Evolutionary conservation across 92 coral and sea anemone genomes (phyloP), one percentile per base, ranked within the genome.

Genomic region (Porites lobata): DNA sequence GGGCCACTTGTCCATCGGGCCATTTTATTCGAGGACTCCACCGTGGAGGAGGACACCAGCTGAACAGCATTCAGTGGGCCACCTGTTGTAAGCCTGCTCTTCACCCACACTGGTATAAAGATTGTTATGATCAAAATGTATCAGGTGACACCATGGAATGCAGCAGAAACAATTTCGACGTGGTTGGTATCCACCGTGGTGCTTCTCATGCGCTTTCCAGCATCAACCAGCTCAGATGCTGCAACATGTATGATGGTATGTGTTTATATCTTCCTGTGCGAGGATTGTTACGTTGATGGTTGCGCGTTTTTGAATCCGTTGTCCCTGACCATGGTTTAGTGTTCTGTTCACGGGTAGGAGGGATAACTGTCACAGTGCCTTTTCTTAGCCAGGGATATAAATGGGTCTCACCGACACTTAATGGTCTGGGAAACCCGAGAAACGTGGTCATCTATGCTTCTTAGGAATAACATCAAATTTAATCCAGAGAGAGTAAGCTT

Each of bases 1-100:
- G 95, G 95, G 85, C 86, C 53, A 56, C 63, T 22, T 92, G 95
- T 65, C 88, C 95, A 22, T 51, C 83, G 3, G 95, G 95, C 17
- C 81, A 57, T 81, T 92, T 89, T 66, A 87, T 90, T 2, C 86
- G 78, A 54, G 91, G 91, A 29, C 65, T 92, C 10, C 83, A 92
- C 66, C 86, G 95, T 4, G 75, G 91, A 15, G 81, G 66, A 19
- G 63, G 85, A 6, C 64, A 59, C 54, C 51, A 78, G 69, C 84
- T 92, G 66, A 69, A 80, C 21, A 88, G 87, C 71, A 90, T 92
- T 18, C 86, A 90, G 69, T 89, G 87, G 70, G 93, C 91, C 50
- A 86, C 88, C 65, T 92, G 95, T 72, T 89, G 93, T 64, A 92
- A 92, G 51, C 93, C 95, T 9, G 95, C 91, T 61, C 75, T 73